Conservation (phyloP, 2,113 vertebrate species). For the Burhinus oedicnemus region DNA sequence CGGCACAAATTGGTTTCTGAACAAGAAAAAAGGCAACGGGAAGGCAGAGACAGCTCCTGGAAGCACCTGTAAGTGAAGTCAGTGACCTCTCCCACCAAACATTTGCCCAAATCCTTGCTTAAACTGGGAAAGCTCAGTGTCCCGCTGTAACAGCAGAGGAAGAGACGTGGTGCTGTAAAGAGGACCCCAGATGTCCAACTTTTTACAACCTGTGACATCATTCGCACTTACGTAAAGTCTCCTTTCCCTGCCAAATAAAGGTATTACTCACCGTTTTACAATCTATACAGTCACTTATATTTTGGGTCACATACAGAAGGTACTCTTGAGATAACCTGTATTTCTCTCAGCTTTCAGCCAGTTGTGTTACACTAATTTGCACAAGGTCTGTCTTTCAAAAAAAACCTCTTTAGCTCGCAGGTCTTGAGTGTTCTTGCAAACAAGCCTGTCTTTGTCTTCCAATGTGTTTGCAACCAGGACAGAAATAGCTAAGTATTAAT, state of each 20-base stretch:
- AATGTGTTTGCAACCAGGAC: background rate
- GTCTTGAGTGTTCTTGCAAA: background rate
- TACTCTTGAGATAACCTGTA: background rate
- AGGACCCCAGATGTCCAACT: background rate
- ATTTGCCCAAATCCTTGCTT: background rate
- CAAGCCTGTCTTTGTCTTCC: background rate
- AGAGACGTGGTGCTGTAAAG: accelerated
- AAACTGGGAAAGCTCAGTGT: accelerated
- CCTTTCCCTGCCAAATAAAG: background rate
- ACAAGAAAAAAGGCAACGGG: accelerated
- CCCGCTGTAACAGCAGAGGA: background rate
- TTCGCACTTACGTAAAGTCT: background rate
- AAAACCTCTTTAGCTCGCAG: background rate
- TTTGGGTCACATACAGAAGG: background rate
- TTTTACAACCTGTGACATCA: background rate
- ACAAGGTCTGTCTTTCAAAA: background rate
- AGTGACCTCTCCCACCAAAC: accelerated
- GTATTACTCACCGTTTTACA: background rate
- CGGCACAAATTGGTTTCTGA: background rate
- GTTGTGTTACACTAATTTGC: background rate
- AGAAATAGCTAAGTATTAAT: background rate
- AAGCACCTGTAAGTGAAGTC: background rate
- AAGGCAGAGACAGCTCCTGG: background rate
- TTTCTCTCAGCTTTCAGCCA: background rate
- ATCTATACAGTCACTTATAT: background rate